Percentiles rank a stretch among this genome's conserved stretches.
phyloP scores from a whole-genome alignment of 2,113 vertebrate genomes.

The Oxygymnocypris stewartii region DNA sequence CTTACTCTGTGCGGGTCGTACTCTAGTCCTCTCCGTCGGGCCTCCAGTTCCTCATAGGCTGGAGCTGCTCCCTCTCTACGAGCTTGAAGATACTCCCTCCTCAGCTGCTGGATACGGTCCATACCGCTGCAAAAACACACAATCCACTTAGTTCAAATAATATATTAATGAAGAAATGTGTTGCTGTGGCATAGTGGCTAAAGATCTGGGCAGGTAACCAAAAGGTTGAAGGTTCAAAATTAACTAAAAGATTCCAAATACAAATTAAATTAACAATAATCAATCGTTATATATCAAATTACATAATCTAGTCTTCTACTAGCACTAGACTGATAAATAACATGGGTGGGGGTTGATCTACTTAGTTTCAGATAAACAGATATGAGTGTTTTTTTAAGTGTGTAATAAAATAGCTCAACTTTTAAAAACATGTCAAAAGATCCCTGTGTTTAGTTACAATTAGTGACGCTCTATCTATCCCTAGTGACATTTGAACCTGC shows the following conservation, averaged over 20 bases:
- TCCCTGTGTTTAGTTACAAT: not conserved
- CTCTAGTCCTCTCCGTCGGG: slow-evolving; percentile 73
- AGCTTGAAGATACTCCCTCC: slow-evolving; percentile 94
- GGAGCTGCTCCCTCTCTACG: slow-evolving; percentile 82
- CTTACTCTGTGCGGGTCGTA: slow-evolving; percentile 85
- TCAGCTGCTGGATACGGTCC: slow-evolving; percentile 90
- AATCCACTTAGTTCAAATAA: not conserved
- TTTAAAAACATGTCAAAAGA: not conserved
- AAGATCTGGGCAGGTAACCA: not conserved
- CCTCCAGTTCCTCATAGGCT: slow-evolving; percentile 83
- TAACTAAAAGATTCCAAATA: not conserved
- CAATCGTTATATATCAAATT: not conserved
- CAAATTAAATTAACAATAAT: not conserved
- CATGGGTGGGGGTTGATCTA: not conserved
- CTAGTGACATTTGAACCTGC: slow-evolving; percentile 15
- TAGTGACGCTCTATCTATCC: not conserved
- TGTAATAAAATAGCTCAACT: not conserved
- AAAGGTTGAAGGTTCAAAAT: not conserved
- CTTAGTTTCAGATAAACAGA: not conserved
- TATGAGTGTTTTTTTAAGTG: not conserved
- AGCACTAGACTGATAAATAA: not conserved
- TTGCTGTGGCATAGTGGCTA: not conserved
- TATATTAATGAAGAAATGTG: not conserved
- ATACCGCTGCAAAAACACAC: slow-evolving; percentile 67
- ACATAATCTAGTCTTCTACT: not conserved